These are phyloP conservation scores for Stichopus chloronotus DNA, from an alignment of 35 echinoderm and acorn worm genomes.

Conservation along the genomic window DNA sequence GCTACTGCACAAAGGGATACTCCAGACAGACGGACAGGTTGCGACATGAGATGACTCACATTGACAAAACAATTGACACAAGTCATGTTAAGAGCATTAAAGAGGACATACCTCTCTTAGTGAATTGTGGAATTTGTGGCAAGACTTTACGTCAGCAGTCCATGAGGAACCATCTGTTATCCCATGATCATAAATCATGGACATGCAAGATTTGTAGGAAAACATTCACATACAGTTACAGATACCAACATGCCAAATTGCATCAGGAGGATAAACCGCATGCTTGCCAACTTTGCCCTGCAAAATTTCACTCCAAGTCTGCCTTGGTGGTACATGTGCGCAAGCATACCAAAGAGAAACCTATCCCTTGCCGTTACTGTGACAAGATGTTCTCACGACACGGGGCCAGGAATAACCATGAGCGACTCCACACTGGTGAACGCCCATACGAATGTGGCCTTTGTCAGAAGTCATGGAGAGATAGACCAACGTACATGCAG, in stretches of 20 bases:
- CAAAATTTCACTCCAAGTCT: slow-evolving; percentile 23
- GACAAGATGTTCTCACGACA: neutral
- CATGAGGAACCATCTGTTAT: neutral
- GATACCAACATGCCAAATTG: slow-evolving; percentile 4
- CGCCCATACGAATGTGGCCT: slow-evolving; percentile 25
- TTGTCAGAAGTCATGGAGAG: slow-evolving; percentile 32
- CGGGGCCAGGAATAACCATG: slow-evolving; percentile 12
- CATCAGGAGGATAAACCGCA: neutral
- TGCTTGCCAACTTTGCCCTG: neutral
- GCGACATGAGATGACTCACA: slow-evolving; percentile 13
- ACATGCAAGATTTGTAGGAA: slow-evolving; percentile 9
- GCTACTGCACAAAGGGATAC: slow-evolving; percentile 11
- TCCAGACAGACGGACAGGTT: neutral
- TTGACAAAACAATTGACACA: neutral
- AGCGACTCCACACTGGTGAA: slow-evolving; percentile 36
- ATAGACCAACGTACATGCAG: slow-evolving; percentile 23
- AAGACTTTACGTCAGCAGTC: neutral
- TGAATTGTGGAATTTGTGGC: neutral
- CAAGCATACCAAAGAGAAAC: slow-evolving; percentile 34
- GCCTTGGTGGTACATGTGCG: neutral
- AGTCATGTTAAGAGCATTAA: neutral
- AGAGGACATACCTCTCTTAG: neutral
- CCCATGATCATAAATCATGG: neutral
- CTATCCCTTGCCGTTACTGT: slow-evolving; percentile 31
- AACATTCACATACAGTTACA: neutral